Percentiles rank a stretch among this genome's conserved stretches.
Conservation (phyloP, 2,888 invertebrate species). For the Lepidocyrtinus sp. region DNA sequence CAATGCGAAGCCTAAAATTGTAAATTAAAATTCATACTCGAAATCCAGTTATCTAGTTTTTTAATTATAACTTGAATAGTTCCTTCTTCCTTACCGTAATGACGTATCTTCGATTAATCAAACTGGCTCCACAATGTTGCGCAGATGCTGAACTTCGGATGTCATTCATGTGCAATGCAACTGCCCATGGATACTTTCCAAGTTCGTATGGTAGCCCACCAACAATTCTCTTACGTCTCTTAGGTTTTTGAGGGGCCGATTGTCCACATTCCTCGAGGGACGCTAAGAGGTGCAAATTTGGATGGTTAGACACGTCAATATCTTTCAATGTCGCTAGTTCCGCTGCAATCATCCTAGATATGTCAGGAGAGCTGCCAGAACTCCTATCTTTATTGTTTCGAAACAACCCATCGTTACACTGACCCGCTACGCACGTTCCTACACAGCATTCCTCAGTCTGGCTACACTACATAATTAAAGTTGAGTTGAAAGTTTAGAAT, state of each 20-base stretch:
- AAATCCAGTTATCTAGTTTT: too few relatives aligned
- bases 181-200: slow-evolving; percentile 55
- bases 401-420: slow-evolving; percentile 14
- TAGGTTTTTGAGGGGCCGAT: not conserved
- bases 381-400: slow-evolving; percentile 1
- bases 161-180: slow-evolving; percentile 15
- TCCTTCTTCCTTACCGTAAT: too few relatives aligned
- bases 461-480: slow-evolving; percentile 6
- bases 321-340: slow-evolving; percentile 39
- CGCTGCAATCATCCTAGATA: slow-evolving; percentile 6
- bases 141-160: slow-evolving; percentile 11
- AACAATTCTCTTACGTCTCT: slow-evolving; percentile 54
- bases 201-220: slow-evolving; percentile 58
- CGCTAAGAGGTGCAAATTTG: slow-evolving; percentile 42
- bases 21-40: too few relatives aligned
- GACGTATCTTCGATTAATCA: slow-evolving; percentile 30
- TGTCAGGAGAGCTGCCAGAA: not conserved
- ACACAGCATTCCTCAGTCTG: slow-evolving; percentile 34
- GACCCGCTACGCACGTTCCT: slow-evolving; percentile 14
- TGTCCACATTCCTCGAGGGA: slow-evolving; percentile 48
- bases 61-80: too few relatives aligned
- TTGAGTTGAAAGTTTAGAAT: too few relatives aligned
- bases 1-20: too few relatives aligned
- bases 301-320: slow-evolving; percentile 44
- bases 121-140: slow-evolving; percentile 47